A percentile compares a stretch with the other conserved stretches of the same genome.
These are phyloP conservation scores for pig (Sus scrofa) DNA, from an alignment of 2,113 vertebrate species.

Conservation along the genomic window T2T-Sscrofa CM000812.6:21794001-21794500, in stretches of 20 bases:
- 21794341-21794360: neutral
- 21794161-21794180: too few relatives aligned
- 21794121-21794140: too few relatives aligned
- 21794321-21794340: neutral
- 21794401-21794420: constrained; percentile 89
- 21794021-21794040: neutral
- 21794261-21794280: neutral
- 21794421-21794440: constrained; percentile 94
- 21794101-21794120: neutral
- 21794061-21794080: neutral
- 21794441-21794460: constrained; percentile 88
- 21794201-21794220: neutral
- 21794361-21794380: neutral
- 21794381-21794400: constrained; percentile 94
- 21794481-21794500: constrained; percentile 91
- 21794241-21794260: neutral
- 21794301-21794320: constrained; percentile 10
- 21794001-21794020: neutral
- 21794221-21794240: neutral
- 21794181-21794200: neutral
- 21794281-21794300: constrained; percentile 17
- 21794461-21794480: constrained; percentile 86
- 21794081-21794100: neutral
- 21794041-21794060: neutral
- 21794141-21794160: too few relatives aligned